A percentile compares a stretch with the other conserved stretches of the same genome.
phyloP scores from a whole-genome alignment of 2,888 invertebrate genomes.

The Tortrix viridana region DNA sequence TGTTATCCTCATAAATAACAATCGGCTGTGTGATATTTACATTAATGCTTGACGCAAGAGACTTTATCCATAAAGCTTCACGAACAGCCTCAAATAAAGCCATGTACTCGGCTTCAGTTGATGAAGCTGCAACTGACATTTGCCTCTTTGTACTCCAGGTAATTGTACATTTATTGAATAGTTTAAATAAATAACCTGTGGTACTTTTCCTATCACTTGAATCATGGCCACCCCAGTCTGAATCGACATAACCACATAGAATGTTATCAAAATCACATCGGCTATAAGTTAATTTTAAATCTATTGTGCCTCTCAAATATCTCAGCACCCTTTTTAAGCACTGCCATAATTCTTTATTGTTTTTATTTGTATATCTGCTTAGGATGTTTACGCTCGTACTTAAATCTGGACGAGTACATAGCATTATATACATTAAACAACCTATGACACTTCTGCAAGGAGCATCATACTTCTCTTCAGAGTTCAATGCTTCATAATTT shows the following conservation, averaged over 20 bases:
- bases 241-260: slow-evolving; percentile 48
- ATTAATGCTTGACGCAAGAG: slow-evolving; percentile 7
- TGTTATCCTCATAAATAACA: slow-evolving; percentile 45
- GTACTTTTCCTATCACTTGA: slow-evolving; percentile 41
- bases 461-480: background rate
- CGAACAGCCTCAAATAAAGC: slow-evolving; percentile 45
- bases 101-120: slow-evolving; percentile 40
- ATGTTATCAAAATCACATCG: slow-evolving; percentile 41
- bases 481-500: slow-evolving; percentile 5
- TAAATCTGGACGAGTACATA: slow-evolving; percentile 43
- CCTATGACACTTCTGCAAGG: slow-evolving; percentile 11
- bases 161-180: slow-evolving; percentile 42
- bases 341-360: slow-evolving; percentile 45
- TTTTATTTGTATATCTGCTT: slow-evolving; percentile 47
- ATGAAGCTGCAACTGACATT: slow-evolving; percentile 43
- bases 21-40: slow-evolving; percentile 2
- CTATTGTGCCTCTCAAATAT: slow-evolving; percentile 47
- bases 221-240: slow-evolving; percentile 47
- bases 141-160: slow-evolving; percentile 44
- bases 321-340: slow-evolving; percentile 46
- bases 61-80: slow-evolving; percentile 10
- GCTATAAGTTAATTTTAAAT: slow-evolving; percentile 45
- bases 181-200: slow-evolving; percentile 41
- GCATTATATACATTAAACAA: slow-evolving; percentile 36
- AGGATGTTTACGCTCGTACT: slow-evolving; percentile 45